Percentiles rank a stretch among this genome's conserved stretches.
Evolutionary conservation across 2,113 vertebrate species (phyloP).

Genomic region (Vombatus ursinus): DNA sequence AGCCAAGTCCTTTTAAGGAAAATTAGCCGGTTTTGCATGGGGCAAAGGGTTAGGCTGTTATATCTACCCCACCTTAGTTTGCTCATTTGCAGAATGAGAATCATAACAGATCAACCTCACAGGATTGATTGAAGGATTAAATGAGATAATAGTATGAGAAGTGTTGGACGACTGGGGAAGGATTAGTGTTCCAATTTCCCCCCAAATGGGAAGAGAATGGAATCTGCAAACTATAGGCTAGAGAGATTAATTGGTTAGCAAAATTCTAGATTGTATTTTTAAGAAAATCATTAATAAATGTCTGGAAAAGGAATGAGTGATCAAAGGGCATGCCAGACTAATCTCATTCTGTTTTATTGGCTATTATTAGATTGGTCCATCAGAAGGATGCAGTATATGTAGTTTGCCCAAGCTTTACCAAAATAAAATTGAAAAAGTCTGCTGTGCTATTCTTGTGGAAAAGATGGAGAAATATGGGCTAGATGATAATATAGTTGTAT

Average conservation of each 20-base stretch:
- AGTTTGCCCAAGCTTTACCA: not conserved
- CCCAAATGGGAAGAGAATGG: not conserved
- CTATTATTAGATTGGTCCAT: not conserved
- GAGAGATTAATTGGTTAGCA: not conserved
- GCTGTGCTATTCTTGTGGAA: not conserved
- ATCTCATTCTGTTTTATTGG: not conserved
- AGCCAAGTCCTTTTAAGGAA: not conserved
- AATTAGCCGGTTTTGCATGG: not conserved
- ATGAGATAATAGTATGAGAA: not conserved
- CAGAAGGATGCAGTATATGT: not conserved
- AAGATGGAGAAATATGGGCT: not conserved
- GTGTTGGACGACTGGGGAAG: not conserved
- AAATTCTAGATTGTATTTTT: not conserved
- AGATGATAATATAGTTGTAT: not conserved
- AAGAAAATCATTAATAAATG: not conserved
- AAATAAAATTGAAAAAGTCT: not conserved
- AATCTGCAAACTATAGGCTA: not conserved
- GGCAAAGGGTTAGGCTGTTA: not conserved
- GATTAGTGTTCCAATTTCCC: not conserved
- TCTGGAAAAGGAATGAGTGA: not conserved
- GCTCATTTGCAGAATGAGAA: not conserved
- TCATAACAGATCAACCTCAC: not conserved
- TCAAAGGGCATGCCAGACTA: not conserved
- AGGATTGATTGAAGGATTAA: not conserved
- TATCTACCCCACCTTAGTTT: not conserved